A percentile compares a stretch with the other conserved stretches of the same genome.
phyloP scores from a whole-genome alignment of 2,113 vertebrate species.

The Dipodomys stephensi region DNA sequence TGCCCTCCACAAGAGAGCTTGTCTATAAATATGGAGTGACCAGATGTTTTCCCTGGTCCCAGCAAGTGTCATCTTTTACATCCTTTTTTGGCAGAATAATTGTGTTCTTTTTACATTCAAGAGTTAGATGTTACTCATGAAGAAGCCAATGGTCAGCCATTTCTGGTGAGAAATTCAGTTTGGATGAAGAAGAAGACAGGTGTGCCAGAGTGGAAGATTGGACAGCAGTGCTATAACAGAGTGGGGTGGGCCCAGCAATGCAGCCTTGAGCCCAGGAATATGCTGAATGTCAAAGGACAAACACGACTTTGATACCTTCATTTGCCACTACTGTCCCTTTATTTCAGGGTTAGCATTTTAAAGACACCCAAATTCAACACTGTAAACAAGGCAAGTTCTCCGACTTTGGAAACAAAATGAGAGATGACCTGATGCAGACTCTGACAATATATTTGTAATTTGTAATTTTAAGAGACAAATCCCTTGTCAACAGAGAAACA shows the following conservation, averaged over 20 bases:
- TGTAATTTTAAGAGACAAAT: constrained; percentile 71
- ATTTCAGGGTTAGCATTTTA: not conserved
- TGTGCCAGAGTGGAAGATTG: fast-evolving
- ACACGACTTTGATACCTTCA: fast-evolving
- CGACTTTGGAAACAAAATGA: constrained; percentile 27
- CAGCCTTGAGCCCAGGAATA: not conserved
- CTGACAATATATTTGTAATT: constrained; percentile 67
- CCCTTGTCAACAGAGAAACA: constrained; percentile 41
- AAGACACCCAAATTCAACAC: not conserved
- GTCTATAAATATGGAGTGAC: fast-evolving
- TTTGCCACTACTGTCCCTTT: not conserved
- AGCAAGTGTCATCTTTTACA: not conserved
- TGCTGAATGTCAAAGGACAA: not conserved
- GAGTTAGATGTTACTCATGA: not conserved
- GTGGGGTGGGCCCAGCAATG: fast-evolving
- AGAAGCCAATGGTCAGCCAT: not conserved
- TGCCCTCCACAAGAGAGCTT: not conserved
- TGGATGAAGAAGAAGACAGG: too few relatives aligned
- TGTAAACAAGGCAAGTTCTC: constrained; percentile 3
- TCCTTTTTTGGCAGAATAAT: not conserved
- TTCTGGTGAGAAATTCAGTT: not conserved
- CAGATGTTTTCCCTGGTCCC: not conserved
- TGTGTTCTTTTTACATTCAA: not conserved
- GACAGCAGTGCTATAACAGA: fast-evolving
- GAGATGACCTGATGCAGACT: constrained; percentile 67